Base-by-base conservation (phyloP, 2,888 invertebrate species). In the Synergus itoensis region DNA sequence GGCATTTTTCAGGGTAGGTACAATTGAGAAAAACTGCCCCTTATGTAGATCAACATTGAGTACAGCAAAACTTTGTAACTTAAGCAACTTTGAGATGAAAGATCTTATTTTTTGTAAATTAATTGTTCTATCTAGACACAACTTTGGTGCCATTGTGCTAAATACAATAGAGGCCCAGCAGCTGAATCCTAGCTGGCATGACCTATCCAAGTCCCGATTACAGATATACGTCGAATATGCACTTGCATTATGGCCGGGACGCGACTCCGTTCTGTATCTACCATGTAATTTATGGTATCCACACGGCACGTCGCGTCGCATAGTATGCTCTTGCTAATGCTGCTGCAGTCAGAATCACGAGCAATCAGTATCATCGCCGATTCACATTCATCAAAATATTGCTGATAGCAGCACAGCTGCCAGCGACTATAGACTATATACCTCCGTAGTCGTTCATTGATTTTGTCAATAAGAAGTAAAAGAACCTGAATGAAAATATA, bases 231-330 rank as follows among this genome's bases (percentile, higher is more conserved):
- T 81, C 65, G 67, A 83, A 83, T 81, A 80, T 81, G 79, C 80
- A 83, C 80, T 62, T 80, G 80, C 80, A 80, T 83, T 81, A 81
- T 80, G 77, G 36, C 45, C 75, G 81, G 79, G n/a, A n/a, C n/a
- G n/a, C n/a, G 78, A 81, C 79, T 80, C 77, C 77, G 80, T 77
- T 77, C 81, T 83, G 78, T 83, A 83, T 83, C 83, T 81, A 79
- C 83, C 80, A 77, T 79, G 78, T 81, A 83, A 83, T 83, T 83
- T 83, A 83, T 83, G 73, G 81, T 79, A 81, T 79, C 77, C 83
- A 81, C 76, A 81, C 80, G 81, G 81, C 77, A 80, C n/a, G n/a
- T n/a, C n/a, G n/a, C 81, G 73, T 76, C 60, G 81, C 69, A 79
- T 81, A 80, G 81, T 79, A 81, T 81, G 69, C 79, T n/a, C n/a